Base-by-base conservation (phyloP, 2,888 invertebrate genomes). In the Pristionchus entomophagus region DNA sequence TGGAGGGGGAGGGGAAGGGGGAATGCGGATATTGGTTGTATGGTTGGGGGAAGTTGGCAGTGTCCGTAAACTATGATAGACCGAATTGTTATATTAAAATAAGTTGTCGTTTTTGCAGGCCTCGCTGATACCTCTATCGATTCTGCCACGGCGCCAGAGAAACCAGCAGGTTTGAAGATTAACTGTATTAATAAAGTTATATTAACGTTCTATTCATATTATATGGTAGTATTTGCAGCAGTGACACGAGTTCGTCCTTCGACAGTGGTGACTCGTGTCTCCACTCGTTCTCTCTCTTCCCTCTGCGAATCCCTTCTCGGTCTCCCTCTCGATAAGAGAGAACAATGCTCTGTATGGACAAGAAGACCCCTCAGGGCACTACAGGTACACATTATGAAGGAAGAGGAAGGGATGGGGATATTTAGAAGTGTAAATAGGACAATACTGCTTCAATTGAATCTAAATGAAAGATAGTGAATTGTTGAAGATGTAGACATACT, bases 341-440 rank as follows among this genome's bases (percentile, higher is more conserved):
- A 92, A 51, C 92, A 92, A 83, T 92, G 92, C 87, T 91, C 91
- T 6, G 92, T 92, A 59, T 92, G 92, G 92, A 88, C 89, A 77
- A 73, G 92, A 77, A 85, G 92, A 86, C 92, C 92, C 8, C 86
- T 92, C 22, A 86, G 92, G 51, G 77, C 86, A 22, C 85, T 89
- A 19, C 92, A 92, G 90, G 91, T 91, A 56, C 14, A 80, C 29
- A 65, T 53, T n/a, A 45, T 69, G 8, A 19, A 22, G 29, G 8
- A 62, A 26, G n/a, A n/a, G n/a, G n/a, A n/a, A n/a, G n/a, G n/a
- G n/a, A n/a, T n/a, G n/a, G n/a, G n/a, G n/a, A n/a, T n/a, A n/a
- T n/a, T n/a, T n/a, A n/a, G n/a, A n/a, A n/a, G n/a, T n/a, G n/a
- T n/a, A n/a, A n/a, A n/a, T n/a, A n/a, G n/a, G n/a, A n/a, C n/a